Conservation (phyloP, 2,113 vertebrate genomes). For the Diadophis punctatus region DNA sequence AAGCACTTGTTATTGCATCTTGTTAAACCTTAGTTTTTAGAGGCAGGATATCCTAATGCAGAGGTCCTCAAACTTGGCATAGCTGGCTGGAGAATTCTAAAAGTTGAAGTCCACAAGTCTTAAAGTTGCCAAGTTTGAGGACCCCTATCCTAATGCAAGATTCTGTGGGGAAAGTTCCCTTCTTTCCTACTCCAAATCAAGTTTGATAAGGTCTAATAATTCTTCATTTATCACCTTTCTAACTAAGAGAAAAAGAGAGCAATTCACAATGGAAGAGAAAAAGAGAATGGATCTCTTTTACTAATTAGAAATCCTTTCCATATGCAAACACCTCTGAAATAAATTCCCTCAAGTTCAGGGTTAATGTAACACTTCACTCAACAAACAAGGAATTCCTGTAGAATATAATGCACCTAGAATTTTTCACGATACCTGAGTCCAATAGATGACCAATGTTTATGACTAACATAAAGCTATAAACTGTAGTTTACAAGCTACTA, state of each 20-base stretch:
- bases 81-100: no score
- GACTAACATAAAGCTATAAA: neutral
- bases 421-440: neutral
- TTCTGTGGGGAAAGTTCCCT: neutral
- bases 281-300: neutral
- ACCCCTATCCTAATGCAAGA: neutral
- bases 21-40: neutral
- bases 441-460: constrained; percentile 14
- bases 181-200: neutral
- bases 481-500: neutral
- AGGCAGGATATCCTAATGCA: neutral
- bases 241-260: neutral
- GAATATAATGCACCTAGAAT: neutral
- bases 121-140: no score
- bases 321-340: neutral
- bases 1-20: neutral
- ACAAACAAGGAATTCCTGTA: neutral
- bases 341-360: neutral
- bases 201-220: neutral
- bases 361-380: neutral
- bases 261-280: neutral
- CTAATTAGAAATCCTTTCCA: neutral
- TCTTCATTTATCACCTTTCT: neutral
- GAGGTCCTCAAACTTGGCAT: no score
- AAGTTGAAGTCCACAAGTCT: no score